Conservation (phyloP, 2,888 invertebrate genomes). For the Apodemia mormo region DNA sequence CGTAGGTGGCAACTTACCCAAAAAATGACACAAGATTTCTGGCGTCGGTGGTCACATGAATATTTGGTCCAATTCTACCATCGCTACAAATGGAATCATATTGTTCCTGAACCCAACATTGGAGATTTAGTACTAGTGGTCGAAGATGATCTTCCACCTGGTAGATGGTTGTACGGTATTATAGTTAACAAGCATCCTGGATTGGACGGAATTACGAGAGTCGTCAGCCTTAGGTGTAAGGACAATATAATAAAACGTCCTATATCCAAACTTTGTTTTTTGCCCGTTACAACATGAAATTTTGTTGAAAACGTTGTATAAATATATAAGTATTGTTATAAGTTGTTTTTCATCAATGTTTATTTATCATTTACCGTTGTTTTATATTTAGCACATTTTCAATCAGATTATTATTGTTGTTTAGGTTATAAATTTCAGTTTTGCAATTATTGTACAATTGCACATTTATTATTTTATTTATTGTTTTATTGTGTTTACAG, state of each 20-base stretch:
- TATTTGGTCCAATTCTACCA: conserved; percentile 31
- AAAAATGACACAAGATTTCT: conserved; percentile 35
- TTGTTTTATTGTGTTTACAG: too few species aligned
- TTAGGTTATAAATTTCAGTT: too few species aligned
- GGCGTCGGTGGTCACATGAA: conserved; percentile 35
- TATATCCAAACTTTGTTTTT: not conserved
- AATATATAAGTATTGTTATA: too few species aligned
- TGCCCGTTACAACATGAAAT: not conserved
- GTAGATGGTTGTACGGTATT: conserved; percentile 29
- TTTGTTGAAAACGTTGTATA: not conserved
- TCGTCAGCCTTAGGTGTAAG: conserved; percentile 3
- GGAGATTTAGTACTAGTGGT: conserved; percentile 33
- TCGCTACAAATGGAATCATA: conserved; percentile 31
- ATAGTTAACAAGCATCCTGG: conserved; percentile 26
- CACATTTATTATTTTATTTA: too few species aligned
- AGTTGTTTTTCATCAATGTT: too few species aligned
- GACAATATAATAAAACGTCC: not conserved
- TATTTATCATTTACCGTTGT: too few species aligned
- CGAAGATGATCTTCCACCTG: conserved; percentile 31
- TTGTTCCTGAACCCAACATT: conserved; percentile 31
- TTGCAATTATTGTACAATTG: too few species aligned
- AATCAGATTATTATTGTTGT: too few species aligned
- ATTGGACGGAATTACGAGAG: conserved; percentile 1
- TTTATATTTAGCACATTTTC: too few species aligned
- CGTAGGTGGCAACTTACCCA: conserved; percentile 36